These are phyloP conservation scores for Thamnophis elegans DNA, from an alignment of 2,797 vertebrate species.

Conservation along the genomic window DNA sequence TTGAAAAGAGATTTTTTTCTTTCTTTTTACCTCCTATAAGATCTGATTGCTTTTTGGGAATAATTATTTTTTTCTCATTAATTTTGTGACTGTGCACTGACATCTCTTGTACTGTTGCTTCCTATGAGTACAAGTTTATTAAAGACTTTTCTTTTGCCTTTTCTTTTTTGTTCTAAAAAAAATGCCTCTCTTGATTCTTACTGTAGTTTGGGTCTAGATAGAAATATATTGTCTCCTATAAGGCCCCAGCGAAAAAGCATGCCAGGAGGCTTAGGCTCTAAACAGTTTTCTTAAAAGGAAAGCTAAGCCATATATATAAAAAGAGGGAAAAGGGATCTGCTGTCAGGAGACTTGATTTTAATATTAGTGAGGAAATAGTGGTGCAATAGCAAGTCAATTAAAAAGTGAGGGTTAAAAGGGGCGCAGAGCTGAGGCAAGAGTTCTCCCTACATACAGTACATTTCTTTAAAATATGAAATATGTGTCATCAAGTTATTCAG, in stretches of 20 bases:
- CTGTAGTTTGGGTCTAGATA: background rate
- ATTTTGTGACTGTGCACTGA: background rate
- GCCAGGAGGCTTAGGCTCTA: background rate
- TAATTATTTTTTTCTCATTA: background rate
- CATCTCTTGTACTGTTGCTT: background rate
- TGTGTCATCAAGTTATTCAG: background rate
- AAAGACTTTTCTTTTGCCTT: background rate
- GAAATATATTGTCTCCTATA: background rate
- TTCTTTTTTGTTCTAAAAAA: background rate
- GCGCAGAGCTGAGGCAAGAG: no score
- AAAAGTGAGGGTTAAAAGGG: background rate
- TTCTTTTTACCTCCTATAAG: background rate
- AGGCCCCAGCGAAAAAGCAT: background rate
- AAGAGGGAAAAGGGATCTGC: background rate
- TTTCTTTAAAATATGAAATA: background rate
- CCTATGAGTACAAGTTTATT: background rate
- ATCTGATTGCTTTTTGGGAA: background rate
- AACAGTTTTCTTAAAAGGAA: background rate
- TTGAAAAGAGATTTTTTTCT: background rate
- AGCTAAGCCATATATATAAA: background rate
- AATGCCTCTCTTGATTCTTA: background rate
- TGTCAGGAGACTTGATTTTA: background rate
- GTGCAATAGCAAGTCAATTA: background rate
- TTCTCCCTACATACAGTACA: background rate
- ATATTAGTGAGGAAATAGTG: background rate